Evolutionary conservation across 2,113 vertebrate species (phyloP).

Genomic region (Phoxinus phoxinus): DNA sequence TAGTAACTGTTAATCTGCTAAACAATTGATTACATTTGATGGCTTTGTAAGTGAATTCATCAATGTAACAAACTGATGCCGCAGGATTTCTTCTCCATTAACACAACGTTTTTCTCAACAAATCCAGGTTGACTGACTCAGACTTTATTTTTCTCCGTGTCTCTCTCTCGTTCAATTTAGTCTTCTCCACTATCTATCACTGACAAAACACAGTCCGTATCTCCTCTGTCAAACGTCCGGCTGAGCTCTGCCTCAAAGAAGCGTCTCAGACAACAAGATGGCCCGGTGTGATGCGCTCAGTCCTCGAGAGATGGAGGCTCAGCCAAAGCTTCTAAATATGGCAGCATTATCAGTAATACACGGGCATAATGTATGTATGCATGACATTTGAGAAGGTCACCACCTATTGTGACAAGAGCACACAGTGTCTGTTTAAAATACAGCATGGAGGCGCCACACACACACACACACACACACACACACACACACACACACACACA

Average conservation of each 20-base stretch:
- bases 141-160: background rate
- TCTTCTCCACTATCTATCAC: conserved; percentile 34
- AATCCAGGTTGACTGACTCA: background rate
- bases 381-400: conserved; percentile 37
- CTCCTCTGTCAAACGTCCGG: conserved; percentile 30
- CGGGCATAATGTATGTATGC: background rate
- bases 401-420: conserved; percentile 39
- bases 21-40: background rate
- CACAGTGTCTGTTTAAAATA: conserved; percentile 25
- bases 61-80: background rate
- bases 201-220: background rate
- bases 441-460: conserved; percentile 57
- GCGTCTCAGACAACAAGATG: conserved; percentile 40
- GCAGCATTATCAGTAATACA: background rate
- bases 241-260: background rate
- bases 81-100: background rate
- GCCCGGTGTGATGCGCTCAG: background rate
- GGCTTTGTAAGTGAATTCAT: background rate
- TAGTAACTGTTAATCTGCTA: background rate
- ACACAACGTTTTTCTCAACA: background rate
- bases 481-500: background rate
- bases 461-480: too few species aligned
- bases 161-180: background rate
- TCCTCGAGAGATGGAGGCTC: background rate
- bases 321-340: background rate